A percentile compares a stretch with the other conserved stretches of the same genome.
These are phyloP conservation scores for Nasonovia ribisnigri DNA, from an alignment of 2,888 invertebrate genomes.

Conservation along the genomic window DNA sequence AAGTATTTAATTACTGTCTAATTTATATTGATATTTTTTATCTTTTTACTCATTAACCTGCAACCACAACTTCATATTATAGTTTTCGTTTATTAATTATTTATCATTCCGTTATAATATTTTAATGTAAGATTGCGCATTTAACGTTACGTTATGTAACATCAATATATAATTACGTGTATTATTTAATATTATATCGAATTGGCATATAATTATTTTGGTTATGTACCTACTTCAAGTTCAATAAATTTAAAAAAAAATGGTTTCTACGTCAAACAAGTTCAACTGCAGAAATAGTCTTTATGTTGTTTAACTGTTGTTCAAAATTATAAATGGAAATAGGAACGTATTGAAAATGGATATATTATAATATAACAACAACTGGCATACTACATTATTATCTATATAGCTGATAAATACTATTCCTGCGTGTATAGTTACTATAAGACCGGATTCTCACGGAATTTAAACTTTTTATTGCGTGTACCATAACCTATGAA, in stretches of 20 bases:
- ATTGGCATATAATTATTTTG: neutral
- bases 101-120: neutral
- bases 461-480: neutral
- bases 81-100: neutral
- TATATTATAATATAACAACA: neutral
- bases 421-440: neutral
- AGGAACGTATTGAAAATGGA: neutral
- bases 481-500: neutral
- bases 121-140: neutral
- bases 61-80: neutral
- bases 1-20: neutral
- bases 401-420: neutral
- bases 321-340: constrained; percentile 1
- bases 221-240: neutral
- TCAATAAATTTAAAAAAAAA: neutral
- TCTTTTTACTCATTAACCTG: neutral
- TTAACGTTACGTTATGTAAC: neutral
- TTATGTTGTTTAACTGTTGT: neutral
- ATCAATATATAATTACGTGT: neutral
- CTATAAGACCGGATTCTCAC: neutral
- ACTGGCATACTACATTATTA: neutral
- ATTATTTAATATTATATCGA: neutral
- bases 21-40: neutral
- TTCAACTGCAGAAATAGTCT: neutral
- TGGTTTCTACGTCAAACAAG: neutral